Percentiles rank a stretch among this genome's conserved stretches.
Evolutionary conservation across 2,888 invertebrate genomes (phyloP).

Genomic region (Crocallis elinguaria): DNA sequence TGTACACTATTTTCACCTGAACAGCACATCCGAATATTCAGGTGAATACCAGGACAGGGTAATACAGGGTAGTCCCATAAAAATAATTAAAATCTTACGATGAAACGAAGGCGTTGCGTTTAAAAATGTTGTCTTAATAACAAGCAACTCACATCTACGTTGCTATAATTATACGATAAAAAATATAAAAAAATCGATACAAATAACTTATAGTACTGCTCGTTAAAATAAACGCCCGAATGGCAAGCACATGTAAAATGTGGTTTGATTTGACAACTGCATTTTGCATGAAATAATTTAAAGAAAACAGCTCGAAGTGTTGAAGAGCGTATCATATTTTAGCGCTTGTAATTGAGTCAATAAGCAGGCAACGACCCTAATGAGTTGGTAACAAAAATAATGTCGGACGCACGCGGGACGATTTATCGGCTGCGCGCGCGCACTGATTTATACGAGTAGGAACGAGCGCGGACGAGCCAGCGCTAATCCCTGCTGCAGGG

Average conservation of each 20-base stretch:
- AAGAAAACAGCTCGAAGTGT: conserved; percentile 61
- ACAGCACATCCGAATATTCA: no score
- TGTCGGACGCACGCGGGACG: conserved; percentile 77
- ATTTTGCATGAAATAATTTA: conserved; percentile 59
- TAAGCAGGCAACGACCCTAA: conserved; percentile 83
- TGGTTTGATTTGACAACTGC: conserved; percentile 59
- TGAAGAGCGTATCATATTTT: conserved; percentile 65
- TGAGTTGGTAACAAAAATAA: conserved; percentile 83
- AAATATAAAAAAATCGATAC: conserved; percentile 37
- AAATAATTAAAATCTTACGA: no score
- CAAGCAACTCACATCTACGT: no score
- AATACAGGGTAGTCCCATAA: no score
- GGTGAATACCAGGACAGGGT: no score
- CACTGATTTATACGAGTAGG: conserved; percentile 78
- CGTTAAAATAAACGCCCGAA: conserved; percentile 27
- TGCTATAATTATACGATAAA: no score
- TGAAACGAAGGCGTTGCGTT: no score
- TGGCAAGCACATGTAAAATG: conserved; percentile 40
- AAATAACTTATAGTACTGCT: not conserved
- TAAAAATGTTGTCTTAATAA: no score
- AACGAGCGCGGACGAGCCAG: conserved; percentile 58
- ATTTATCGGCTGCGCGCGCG: conserved; percentile 80
- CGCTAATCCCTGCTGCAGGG: conserved; percentile 74
- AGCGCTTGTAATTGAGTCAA: conserved; percentile 74
- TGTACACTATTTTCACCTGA: no score